Percentiles rank a stretch among this genome's conserved stretches.
Conservation (phyloP, 2,797 vertebrate genomes). For the Hoplostethus atlanticus region DNA sequence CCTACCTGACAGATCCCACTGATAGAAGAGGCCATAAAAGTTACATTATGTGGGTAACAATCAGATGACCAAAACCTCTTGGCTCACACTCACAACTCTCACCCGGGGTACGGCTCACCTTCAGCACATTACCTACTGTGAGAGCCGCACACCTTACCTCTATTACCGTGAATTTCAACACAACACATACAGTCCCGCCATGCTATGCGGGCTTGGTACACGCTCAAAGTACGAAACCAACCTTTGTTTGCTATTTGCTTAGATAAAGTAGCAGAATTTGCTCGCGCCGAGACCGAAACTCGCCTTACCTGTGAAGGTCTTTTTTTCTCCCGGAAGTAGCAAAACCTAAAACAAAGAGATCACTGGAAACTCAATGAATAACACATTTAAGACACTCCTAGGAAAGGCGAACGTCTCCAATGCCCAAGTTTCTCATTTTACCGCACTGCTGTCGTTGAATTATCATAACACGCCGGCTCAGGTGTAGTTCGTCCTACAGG, state of each 20-base stretch:
- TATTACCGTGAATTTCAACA: not conserved
- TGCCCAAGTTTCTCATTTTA: not conserved
- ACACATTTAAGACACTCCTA: not conserved
- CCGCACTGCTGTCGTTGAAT: conserved; percentile 19
- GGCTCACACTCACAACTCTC: too few species aligned
- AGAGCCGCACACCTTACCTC: not conserved
- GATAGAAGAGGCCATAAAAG: conserved; percentile 62
- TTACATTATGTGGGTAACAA: not conserved
- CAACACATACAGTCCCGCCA: not conserved
- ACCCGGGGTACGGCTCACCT: conserved; percentile 42
- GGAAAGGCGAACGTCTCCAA: not conserved
- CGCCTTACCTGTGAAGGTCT: conserved; percentile 84
- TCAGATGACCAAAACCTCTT: too few species aligned
- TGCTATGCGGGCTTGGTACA: rapidly evolving
- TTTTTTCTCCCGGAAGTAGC: conserved; percentile 81
- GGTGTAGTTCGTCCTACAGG: conserved; percentile 61
- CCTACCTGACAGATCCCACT: conserved; percentile 54
- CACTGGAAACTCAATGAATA: not conserved
- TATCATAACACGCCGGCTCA: conserved; percentile 35
- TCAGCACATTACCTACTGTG: conserved; percentile 9
- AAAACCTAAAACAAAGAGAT: conserved; percentile 70
- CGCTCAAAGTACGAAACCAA: rapidly evolving
- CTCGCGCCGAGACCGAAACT: conserved; percentile 74
- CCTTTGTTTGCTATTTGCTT: not conserved
- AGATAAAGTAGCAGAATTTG: not conserved